A percentile compares a stretch with the other conserved stretches of the same genome.
phyloP scores from a whole-genome alignment of 2,888 invertebrate genomes.

The Tanypteryx hageni region DNA sequence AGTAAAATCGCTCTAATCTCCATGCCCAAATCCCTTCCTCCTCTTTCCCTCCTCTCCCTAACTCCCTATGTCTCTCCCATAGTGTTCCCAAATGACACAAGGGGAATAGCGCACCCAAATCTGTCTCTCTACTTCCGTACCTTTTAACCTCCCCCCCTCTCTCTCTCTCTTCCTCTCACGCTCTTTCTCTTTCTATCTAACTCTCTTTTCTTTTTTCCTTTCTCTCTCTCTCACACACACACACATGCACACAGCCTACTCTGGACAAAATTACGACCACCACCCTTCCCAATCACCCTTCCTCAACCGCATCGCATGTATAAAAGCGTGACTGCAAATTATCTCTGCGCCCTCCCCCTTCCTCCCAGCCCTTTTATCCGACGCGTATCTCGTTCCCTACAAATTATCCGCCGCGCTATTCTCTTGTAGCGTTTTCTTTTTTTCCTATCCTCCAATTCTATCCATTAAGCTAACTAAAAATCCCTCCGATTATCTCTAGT shows the following conservation, averaged over 20 bases:
- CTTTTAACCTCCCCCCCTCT: not conserved
- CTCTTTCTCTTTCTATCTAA: not conserved
- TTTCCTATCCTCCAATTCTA: too few relatives aligned
- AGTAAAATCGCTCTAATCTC: constrained; percentile 50
- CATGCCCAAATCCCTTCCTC: constrained; percentile 15
- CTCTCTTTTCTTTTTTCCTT: not conserved
- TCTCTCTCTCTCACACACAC: not conserved
- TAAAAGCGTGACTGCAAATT: constrained; percentile 22
- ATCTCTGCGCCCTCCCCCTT: not conserved
- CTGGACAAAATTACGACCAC: not conserved
- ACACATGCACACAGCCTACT: not conserved
- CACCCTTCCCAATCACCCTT: not conserved
- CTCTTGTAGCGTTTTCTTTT: too few relatives aligned
- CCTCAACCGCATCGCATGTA: not conserved
- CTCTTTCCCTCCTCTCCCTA: not conserved
- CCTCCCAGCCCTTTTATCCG: constrained; percentile 1
- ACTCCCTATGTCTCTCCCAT: constrained; percentile 15
- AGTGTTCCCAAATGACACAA: not conserved
- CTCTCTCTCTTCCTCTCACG: not conserved
- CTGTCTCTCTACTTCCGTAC: not conserved
- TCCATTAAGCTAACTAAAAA: too few relatives aligned
- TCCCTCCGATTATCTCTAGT: too few relatives aligned
- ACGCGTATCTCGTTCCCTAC: not conserved
- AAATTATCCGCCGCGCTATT: not conserved
- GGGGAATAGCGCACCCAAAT: not conserved